Evolutionary conservation across 2,888 invertebrate genomes (phyloP).

Genomic region (Dynastes hyllus): DNA sequence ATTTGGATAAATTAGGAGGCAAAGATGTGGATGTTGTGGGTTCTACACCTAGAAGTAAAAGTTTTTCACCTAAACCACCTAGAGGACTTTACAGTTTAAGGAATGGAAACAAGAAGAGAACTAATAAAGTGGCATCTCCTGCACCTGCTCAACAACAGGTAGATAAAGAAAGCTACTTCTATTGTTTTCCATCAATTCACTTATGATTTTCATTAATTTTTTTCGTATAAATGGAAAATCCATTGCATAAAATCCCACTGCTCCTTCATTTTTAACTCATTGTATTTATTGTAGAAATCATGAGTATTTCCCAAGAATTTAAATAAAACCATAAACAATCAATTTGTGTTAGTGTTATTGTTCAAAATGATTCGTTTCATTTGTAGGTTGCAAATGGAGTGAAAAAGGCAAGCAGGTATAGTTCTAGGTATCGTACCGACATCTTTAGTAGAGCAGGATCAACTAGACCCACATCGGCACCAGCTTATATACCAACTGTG

Average conservation of each 20-base stretch:
- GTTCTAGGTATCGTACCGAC: constrained; percentile 75
- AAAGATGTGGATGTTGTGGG: constrained; percentile 34
- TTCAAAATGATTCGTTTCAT: neutral
- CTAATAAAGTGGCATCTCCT: constrained; percentile 45
- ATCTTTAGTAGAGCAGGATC: constrained; percentile 67
- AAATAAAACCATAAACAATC: neutral
- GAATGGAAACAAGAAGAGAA: constrained; percentile 57
- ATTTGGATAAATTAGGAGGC: constrained; percentile 18
- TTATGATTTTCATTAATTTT: no score
- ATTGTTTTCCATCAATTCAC: neutral
- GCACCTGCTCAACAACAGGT: constrained; percentile 48
- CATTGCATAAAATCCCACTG: no score
- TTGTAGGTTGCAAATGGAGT: constrained; percentile 35
- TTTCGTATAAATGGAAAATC: no score
- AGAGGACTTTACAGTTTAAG: constrained; percentile 64
- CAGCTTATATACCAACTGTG: constrained; percentile 78
- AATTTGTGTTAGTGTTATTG: neutral
- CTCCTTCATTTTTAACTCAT: neutral
- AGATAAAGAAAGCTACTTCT: neutral
- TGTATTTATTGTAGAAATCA: neutral
- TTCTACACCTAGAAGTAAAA: constrained; percentile 41
- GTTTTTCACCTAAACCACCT: constrained; percentile 57
- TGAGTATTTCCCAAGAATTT: neutral
- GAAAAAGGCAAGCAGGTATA: constrained; percentile 74
- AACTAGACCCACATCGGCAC: constrained; percentile 71